A percentile compares a stretch with the other conserved stretches of the same genome.
Evolutionary conservation across 2,113 vertebrate species (phyloP).

Genomic region (Orthochromis malagaraziensis): DNA sequence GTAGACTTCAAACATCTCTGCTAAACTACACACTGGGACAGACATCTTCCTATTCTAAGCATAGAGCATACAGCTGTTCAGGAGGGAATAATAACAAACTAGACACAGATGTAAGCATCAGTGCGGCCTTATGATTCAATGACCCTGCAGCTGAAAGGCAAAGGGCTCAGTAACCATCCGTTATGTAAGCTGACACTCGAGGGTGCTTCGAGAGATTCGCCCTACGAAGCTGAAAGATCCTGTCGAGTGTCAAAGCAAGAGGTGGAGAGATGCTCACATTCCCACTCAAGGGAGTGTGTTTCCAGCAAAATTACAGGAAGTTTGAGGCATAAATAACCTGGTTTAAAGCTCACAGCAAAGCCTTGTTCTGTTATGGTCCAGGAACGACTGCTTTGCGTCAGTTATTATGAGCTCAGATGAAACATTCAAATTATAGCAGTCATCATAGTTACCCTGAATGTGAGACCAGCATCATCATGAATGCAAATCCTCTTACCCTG

Average conservation of each 20-base stretch:
- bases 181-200: conserved; percentile 25
- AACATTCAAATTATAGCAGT: conserved; percentile 1
- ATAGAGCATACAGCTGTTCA: not conserved
- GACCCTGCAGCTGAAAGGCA: conserved; percentile 7
- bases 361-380: not conserved
- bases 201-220: not conserved
- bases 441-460: not conserved
- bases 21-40: not conserved
- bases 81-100: not conserved
- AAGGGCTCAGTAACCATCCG: not conserved
- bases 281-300: not conserved
- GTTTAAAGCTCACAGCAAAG: not conserved
- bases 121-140: not conserved
- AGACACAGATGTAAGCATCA: conserved; percentile 7
- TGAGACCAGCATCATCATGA: not conserved
- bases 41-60: not conserved
- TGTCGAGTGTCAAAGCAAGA: not conserved
- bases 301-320: not conserved
- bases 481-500: not conserved
- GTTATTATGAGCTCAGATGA: not conserved
- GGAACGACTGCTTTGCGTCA: not conserved
- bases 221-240: not conserved
- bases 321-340: not conserved
- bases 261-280: not conserved
- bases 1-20: not conserved